These are phyloP conservation scores for Aphaenogaster ashmeadi DNA, from an alignment of 1,140 invertebrate genomes.

Conservation along the genomic window DNA sequence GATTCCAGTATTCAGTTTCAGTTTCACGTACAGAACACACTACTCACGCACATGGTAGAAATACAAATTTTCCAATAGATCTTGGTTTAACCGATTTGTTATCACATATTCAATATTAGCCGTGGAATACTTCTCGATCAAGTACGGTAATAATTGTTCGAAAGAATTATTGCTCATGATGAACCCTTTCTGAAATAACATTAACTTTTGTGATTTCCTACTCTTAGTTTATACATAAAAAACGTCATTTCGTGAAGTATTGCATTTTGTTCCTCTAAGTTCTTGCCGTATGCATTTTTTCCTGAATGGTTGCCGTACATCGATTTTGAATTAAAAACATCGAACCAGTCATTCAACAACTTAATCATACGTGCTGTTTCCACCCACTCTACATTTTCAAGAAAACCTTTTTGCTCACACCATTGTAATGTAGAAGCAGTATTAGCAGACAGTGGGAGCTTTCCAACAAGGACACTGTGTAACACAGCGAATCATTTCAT, in stretches of 20 bases:
- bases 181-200: slow-evolving; percentile 9
- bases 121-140: background rate
- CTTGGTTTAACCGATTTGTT: background rate
- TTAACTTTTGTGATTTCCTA: background rate
- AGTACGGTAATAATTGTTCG: background rate
- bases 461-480: no score
- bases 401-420: background rate
- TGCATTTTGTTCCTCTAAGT: slow-evolving; percentile 5
- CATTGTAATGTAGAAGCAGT: slow-evolving; percentile 6
- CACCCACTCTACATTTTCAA: background rate
- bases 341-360: background rate
- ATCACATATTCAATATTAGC: slow-evolving; percentile 8
- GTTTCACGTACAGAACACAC: no score
- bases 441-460: background rate
- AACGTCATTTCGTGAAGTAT: background rate
- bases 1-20: no score
- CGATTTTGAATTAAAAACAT: background rate
- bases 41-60: no score
- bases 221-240: slow-evolving; percentile 1
- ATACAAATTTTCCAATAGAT: slow-evolving; percentile 9
- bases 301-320: background rate
- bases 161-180: background rate
- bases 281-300: slow-evolving; percentile 3
- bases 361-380: background rate
- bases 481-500: no score